Conservation (phyloP, 2,113 vertebrate species). For the Lathamus discolor region DNA sequence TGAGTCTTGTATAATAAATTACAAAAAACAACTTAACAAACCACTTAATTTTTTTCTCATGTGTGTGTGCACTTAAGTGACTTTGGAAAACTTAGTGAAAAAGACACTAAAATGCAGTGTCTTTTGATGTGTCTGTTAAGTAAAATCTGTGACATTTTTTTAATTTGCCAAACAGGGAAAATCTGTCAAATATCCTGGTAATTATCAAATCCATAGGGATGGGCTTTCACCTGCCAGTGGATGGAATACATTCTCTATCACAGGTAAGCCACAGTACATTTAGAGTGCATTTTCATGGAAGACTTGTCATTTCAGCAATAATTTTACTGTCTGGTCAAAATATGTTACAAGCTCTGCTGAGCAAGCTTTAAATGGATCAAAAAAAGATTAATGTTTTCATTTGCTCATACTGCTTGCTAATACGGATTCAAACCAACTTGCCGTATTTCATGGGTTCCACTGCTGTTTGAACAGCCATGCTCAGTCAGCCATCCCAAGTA, state of each 20-base stretch:
- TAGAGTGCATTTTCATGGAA: not conserved
- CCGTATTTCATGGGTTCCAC: not conserved
- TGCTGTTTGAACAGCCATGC: rapidly evolving
- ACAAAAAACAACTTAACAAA: not conserved
- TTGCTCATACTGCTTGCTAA: not conserved
- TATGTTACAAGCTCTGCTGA: not conserved
- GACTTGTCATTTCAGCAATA: not conserved
- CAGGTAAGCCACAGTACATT: conserved; percentile 73
- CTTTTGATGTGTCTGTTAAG: not conserved
- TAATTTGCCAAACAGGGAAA: conserved; percentile 75
- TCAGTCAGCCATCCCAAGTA: not conserved
- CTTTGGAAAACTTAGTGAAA: not conserved
- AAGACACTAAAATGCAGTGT: not conserved
- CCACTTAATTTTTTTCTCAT: not conserved
- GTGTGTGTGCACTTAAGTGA: not conserved
- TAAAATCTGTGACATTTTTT: not conserved
- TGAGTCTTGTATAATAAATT: not conserved
- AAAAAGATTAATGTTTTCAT: not conserved
- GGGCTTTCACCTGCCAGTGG: conserved; percentile 93
- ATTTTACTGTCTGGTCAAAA: not conserved
- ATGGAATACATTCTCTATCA: conserved; percentile 87
- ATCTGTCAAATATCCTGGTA: conserved; percentile 86
- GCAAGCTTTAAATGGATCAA: not conserved
- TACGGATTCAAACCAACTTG: not conserved
- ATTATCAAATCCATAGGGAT: conserved; percentile 94